Evolutionary conservation across 2,797 vertebrate genomes (phyloP), one percentile per base, ranked within the genome.

Genomic region (Cryptoblepharus egeriae): DNA sequence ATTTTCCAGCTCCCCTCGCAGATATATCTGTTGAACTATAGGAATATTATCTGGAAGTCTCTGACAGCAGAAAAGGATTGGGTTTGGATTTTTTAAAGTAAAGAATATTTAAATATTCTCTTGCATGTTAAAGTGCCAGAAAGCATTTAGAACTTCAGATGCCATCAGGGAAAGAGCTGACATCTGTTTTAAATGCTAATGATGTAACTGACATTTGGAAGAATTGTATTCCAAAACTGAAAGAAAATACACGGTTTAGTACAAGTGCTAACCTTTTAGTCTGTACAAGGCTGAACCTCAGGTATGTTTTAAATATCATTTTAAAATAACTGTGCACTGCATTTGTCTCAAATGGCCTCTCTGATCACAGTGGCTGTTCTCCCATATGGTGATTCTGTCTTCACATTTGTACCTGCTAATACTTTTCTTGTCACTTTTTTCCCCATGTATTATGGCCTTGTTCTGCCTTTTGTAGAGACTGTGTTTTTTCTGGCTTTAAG

Each of bases 301-400:
- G 89, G 90, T 91, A 84, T 71, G 75, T 55, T 88, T 93, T 69
- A 91, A 91, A 73, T 67, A 12, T 89, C 79, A 83, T 83, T 92
- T 91, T 85, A 80, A 93, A 91, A 82, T 85, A 91, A 90, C 32
- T 80, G n/a, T 28, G 49, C 76, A 45, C 7, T 42, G 11, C 68
- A 85, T 69, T 88, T 86, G 84, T 89, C 93, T 92, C 80, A 86
- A 91, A 89, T 83, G 35, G 32, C 5, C 79, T 92, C 76, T 88
- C 67, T 87, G 64, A 87, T 89, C 73, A 88, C 65, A 82, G 60
- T 75, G 32, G 15, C 81, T 85, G 82, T 88, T 86, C 69, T 2
- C 24, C 3, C 45, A 37, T 42, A 61, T 37, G 0, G 63, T 55
- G 75, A 85, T 87, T 79, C 32, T 86, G 72, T 88, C 64, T 71